Base-by-base conservation (phyloP, 2,113 vertebrate species). In the Atrichornis clamosus region DNA sequence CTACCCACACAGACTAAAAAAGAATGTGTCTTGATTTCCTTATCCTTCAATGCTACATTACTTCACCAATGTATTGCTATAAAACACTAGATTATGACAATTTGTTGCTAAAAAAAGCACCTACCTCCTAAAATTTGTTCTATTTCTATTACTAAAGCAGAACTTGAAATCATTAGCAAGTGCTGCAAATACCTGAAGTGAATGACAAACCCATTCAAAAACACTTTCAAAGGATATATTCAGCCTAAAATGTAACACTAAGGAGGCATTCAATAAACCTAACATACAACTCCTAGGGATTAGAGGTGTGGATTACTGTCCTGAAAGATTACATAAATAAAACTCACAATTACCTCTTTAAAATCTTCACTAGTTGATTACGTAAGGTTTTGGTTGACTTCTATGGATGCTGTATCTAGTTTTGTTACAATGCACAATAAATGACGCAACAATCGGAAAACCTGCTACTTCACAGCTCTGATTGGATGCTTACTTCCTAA, bases 371-470 rank as follows among this genome's bases (percentile, higher is more conserved):
- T 50, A 37, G 26, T 26, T 90, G 59, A 62, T 53, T 77, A 58
- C 3, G 15, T 28, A 75, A 30, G 6, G 5, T n/a, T 63, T 11
- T 0, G 0, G 8, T 5, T 5, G 9, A 63, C 35, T 78, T 72
- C 52, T n/a, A 14, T 1, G 17, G 21, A 47, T 64, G 30, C 33
- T 46, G 7, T 15, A 75, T 7, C 14, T 30, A 35, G 23, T 72
- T 78, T 60, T 74, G 23, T 81, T 84, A 81, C 21, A 75, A 63
- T 7, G 8, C 24, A 27, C 55, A 79, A 49, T 17, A 78, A 82
- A 18, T 18, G 33, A 80, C 33, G 9, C 15, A 77, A 89, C 35
- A 64, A 63, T 39, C 9, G 35, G 26, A n/a, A 55, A 59, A 64
- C 52, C 13, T 15, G 16, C 42, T 59, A 16, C 32, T 37, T 56